Conservation (phyloP, 2,888 invertebrate genomes). For the Aplocera efformata region DNA sequence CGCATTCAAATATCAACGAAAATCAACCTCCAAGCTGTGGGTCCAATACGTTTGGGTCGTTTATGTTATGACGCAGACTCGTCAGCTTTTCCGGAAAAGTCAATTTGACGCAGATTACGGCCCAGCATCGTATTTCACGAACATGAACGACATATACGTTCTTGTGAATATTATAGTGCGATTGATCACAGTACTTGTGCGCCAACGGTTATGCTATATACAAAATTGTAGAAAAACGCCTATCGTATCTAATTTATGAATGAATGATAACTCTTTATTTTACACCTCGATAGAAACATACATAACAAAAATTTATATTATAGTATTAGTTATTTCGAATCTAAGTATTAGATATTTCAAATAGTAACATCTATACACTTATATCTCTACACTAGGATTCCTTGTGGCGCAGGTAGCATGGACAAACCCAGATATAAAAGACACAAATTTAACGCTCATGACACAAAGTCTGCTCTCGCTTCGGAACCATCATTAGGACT, state of each 20-base stretch:
- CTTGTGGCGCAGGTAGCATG: no score
- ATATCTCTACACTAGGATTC: no score
- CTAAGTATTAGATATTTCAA: no score
- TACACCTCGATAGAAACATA: conserved; percentile 24
- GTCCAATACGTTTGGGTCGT: conserved; percentile 74
- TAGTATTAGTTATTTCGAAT: no score
- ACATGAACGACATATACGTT: conserved; percentile 54
- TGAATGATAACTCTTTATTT: conserved; percentile 13
- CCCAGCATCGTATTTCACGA: conserved; percentile 58
- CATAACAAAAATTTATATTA: no score
- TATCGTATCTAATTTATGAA: no score
- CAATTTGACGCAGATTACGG: conserved; percentile 75
- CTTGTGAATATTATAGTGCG: conserved; percentile 51
- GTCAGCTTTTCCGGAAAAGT: conserved; percentile 75
- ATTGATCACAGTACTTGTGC: conserved; percentile 26
- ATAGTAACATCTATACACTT: no score
- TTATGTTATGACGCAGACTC: conserved; percentile 70
- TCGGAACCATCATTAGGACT: no score
- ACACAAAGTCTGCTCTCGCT: no score
- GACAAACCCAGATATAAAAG: no score
- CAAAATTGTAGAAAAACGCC: no score
- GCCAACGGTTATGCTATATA: conserved; percentile 13
- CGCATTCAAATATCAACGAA: conserved; percentile 76
- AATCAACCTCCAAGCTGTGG: conserved; percentile 69
- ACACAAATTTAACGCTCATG: no score